phyloP scores from a whole-genome alignment of 1,140 invertebrate species.

The Diorhabda elongata region DNA sequence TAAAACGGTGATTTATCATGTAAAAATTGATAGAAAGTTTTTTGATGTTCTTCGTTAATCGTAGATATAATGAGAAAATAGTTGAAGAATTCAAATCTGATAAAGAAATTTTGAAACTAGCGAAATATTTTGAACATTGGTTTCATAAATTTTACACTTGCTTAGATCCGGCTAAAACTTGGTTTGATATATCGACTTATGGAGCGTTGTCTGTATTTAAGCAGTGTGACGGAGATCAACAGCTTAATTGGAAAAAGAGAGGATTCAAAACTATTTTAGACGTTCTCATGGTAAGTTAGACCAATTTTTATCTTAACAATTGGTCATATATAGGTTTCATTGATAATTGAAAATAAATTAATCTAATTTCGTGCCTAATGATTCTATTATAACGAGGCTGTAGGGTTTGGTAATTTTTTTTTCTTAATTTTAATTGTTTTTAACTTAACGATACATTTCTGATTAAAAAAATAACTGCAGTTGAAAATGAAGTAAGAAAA shows the following conservation, averaged over 20 bases:
- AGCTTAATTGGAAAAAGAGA: constrained; percentile 34
- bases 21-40: background rate
- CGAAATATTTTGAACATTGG: constrained; percentile 52
- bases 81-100: constrained; percentile 18
- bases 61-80: constrained; percentile 18
- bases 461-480: no score
- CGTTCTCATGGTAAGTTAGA: constrained; percentile 28
- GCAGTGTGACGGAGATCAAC: constrained; percentile 31
- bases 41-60: background rate
- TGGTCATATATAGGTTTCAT: no score
- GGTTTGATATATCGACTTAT: constrained; percentile 57
- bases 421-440: no score
- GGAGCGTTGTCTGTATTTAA: constrained; percentile 39
- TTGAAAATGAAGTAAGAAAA: no score
- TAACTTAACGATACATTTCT: no score
- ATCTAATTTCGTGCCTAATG: no score
- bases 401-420: no score
- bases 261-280: constrained; percentile 38
- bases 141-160: constrained; percentile 54
- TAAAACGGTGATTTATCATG: constrained; percentile 17
- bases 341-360: no score
- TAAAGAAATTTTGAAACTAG: constrained; percentile 31
- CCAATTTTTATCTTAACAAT: no score
- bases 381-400: no score
- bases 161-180: constrained; percentile 56